Evolutionary conservation across 1,140 invertebrate genomes (phyloP).

Genomic region (Plutomurus gul): DNA sequence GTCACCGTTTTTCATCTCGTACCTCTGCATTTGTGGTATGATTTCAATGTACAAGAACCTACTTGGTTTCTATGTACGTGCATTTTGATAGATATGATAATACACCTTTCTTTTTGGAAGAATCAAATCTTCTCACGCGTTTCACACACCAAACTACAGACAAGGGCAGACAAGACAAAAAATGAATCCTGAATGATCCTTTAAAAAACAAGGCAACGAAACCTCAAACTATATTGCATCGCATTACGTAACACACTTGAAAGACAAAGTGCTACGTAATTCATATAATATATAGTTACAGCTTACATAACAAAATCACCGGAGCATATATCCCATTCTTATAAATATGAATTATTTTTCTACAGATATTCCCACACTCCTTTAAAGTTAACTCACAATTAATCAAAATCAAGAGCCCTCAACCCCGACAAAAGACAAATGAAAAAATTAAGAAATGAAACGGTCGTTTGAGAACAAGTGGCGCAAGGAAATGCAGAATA

Average conservation of each 20-base stretch:
- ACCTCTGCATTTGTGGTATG: background rate
- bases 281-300: no score
- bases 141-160: constrained; percentile 22
- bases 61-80: background rate
- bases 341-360: background rate
- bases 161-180: no score
- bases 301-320: background rate
- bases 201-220: background rate
- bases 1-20: constrained; percentile 5
- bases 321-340: constrained; percentile 1
- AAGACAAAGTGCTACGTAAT: constrained; percentile 10
- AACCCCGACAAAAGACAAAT: constrained; percentile 12
- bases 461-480: constrained; percentile 11
- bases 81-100: background rate
- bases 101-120: background rate
- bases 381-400: constrained; percentile 17
- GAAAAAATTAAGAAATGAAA: constrained; percentile 11
- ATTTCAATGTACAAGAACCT: no score
- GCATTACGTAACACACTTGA: constrained; percentile 4
- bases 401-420: constrained; percentile 12
- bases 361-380: background rate
- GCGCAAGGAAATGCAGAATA: background rate
- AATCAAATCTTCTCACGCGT: constrained; percentile 23
- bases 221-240: constrained; percentile 24
- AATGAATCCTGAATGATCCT: background rate